Conservation (phyloP, 2,888 invertebrate genomes). For the Apotomis betuletana region DNA sequence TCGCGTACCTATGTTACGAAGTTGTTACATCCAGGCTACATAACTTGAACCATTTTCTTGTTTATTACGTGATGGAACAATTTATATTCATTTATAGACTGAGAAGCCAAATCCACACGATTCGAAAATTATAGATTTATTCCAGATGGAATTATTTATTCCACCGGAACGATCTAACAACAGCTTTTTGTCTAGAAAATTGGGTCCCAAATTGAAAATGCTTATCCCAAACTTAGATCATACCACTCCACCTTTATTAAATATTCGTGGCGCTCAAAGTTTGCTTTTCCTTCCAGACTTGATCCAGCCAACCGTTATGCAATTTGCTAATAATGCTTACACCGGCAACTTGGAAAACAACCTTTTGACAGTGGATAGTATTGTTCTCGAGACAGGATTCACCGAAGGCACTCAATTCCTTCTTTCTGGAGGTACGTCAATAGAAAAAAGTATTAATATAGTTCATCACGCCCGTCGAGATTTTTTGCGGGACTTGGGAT, state of each 20-base stretch:
- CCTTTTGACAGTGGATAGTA: slow-evolving; percentile 51
- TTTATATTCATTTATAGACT: too few species aligned
- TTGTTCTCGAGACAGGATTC: slow-evolving; percentile 60
- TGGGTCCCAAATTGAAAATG: not conserved
- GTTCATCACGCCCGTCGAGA: not conserved
- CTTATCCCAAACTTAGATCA: not conserved
- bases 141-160: not conserved
- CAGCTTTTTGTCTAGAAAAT: slow-evolving; percentile 9
- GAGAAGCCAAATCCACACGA: too few species aligned
- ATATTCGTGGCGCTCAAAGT: not conserved
- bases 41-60: too few species aligned
- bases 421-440: slow-evolving; percentile 58
- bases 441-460: not conserved
- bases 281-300: slow-evolving; percentile 58
- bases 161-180: not conserved
- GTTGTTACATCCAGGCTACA: too few species aligned
- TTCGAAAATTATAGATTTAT: too few species aligned
- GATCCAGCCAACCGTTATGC: slow-evolving; percentile 57
- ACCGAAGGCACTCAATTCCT: slow-evolving; percentile 53
- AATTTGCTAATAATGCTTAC: slow-evolving; percentile 62
- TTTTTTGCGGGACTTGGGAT: not conserved
- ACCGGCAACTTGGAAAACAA: slow-evolving; percentile 54
- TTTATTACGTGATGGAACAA: too few species aligned
- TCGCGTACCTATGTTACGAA: too few species aligned
- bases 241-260: not conserved